Percentiles rank a stretch among this genome's conserved stretches.
Evolutionary conservation across 2,113 vertebrate species (phyloP).

Genomic region (Sclerurus mexicanus): DNA sequence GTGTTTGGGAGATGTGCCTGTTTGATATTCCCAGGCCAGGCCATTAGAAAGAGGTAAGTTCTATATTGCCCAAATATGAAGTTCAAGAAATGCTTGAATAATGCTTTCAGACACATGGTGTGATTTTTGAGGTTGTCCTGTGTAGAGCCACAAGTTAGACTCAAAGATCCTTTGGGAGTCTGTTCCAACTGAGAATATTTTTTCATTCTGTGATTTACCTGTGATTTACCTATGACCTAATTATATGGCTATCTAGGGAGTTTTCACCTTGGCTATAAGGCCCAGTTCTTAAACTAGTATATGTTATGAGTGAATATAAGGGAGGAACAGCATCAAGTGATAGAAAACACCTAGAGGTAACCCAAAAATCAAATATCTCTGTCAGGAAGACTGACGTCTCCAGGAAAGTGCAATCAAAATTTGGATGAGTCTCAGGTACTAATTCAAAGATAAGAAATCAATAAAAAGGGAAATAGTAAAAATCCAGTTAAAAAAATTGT

Average conservation of each 20-base stretch:
- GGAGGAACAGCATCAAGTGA: not conserved
- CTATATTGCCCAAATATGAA: not conserved
- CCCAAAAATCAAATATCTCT: not conserved
- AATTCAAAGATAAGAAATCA: not conserved
- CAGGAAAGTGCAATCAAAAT: not conserved
- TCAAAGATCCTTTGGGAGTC: not conserved
- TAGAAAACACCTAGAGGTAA: not conserved
- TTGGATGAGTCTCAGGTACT: not conserved
- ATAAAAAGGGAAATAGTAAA: not conserved
- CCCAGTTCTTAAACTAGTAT: not conserved
- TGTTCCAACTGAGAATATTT: not conserved
- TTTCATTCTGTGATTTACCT: not conserved
- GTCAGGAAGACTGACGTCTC: not conserved
- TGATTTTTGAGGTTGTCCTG: not conserved
- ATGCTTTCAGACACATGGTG: not conserved
- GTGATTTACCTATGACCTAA: not conserved
- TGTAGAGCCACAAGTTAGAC: not conserved
- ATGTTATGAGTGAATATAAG: not conserved
- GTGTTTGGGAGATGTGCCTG: not conserved
- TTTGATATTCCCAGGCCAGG: not conserved
- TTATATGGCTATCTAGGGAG: not conserved
- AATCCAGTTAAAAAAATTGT: not conserved
- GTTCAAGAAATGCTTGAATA: not conserved
- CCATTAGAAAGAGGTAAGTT: not conserved
- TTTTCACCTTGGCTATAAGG: not conserved